phyloP scores from a whole-genome alignment of 2,797 vertebrate genomes.

The Trematomus bernacchii region DNA sequence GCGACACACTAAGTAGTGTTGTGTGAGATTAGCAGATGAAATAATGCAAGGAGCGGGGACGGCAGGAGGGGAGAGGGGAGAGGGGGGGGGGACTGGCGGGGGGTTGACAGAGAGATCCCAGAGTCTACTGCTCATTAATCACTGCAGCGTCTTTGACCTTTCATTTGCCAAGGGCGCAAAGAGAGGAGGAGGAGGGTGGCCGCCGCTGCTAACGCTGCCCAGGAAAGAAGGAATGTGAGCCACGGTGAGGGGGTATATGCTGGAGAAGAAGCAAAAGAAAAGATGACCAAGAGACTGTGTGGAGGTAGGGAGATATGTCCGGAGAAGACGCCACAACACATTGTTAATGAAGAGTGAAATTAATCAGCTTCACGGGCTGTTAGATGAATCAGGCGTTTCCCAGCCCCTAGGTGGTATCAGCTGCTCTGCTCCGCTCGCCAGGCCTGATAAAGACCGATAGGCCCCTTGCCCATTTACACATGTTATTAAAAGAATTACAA shows the following conservation, averaged over 20 bases:
- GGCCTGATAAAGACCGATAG: conserved; percentile 83
- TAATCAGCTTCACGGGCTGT: conserved; percentile 86
- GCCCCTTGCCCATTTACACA: conserved; percentile 82
- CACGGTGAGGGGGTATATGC: conserved; percentile 9
- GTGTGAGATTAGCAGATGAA: conserved; percentile 86
- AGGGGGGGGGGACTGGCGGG: conserved; percentile 59
- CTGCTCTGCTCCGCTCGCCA: conserved; percentile 75
- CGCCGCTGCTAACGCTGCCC: conserved; percentile 56
- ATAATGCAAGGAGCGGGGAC: conserved; percentile 81
- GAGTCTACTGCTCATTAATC: conserved; percentile 90
- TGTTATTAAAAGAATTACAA: conserved; percentile 86
- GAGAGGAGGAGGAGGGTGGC: conserved; percentile 76
- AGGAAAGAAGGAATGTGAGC: conserved; percentile 68
- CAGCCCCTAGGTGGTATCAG: conserved; percentile 84
- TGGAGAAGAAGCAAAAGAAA: conserved; percentile 35
- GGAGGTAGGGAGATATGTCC: conserved; percentile 69
- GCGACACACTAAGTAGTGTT: conserved; percentile 78
- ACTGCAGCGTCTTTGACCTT: conserved; percentile 91
- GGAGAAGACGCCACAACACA: conserved; percentile 83
- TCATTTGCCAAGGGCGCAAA: conserved; percentile 90
- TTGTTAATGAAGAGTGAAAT: conserved; percentile 89
- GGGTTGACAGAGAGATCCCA: conserved; percentile 87
- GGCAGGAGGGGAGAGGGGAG: conserved; percentile 56
- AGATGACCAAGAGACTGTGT: conserved; percentile 49
- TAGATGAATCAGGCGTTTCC: conserved; percentile 85